Base-by-base conservation (phyloP, 2,797 vertebrate species). In the Pagetopsis macropterus region DNA sequence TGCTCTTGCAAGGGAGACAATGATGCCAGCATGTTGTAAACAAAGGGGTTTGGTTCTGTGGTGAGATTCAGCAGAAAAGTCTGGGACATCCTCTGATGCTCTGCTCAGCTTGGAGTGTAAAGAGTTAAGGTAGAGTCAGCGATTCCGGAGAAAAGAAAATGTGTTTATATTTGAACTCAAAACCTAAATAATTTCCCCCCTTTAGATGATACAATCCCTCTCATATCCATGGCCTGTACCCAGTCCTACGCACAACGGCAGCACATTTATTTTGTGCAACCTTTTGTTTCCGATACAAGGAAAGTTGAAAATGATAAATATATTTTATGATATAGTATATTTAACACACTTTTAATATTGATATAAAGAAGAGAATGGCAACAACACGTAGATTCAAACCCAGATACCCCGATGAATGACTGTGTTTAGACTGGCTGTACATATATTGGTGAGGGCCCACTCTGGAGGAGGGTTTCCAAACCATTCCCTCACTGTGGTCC, bases 401-500 rank as follows among this genome's bases (percentile, higher is more conserved):
- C 33, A 71, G 27, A 69, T 71, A 27, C 9, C 9, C 51, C 51
- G 13, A 64, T 67, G 56, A 40, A 71, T 66, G 44, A 43, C 48
- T 45, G 19, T 64, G 15, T 72, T 66, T 44, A 13, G 48, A 71
- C 43, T 71, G 55, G 58, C 19, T 48, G 21, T 17, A 23, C 59
- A 51, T 60, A 58, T 59, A 65, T 74, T 69, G 75, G 13, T 50
- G 52, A 56, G 45, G 69, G 12, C 21, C 46, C 19, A 23, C 44
- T 77, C 19, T 37, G 7, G 52, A 59, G 59, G 40, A 74, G 41
- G 65, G 72, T 78, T 86, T 84, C 65, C 58, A 78, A 67, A 72
- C 77, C 72, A 72, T 72, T 59, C 83, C 37, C 76, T 72, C 82
- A 62, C 81, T 85, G 89, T 88, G 89, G 86, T 86, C 89, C 76